Evolutionary conservation across 2,888 invertebrate species (phyloP), one percentile per base, ranked within the genome.

Genomic region (Escarpia spicata): DNA sequence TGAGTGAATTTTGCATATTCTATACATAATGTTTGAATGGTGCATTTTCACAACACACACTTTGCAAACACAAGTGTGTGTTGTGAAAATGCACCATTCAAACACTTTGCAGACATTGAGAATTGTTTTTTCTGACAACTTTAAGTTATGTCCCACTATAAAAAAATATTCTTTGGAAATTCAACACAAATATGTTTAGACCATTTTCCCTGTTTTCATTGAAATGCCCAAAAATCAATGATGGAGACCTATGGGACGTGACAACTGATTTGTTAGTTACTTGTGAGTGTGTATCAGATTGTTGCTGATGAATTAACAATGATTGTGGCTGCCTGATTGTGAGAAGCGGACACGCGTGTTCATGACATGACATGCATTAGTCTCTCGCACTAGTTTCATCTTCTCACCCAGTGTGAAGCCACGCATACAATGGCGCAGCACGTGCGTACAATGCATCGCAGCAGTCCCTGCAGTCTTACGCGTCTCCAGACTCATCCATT

Each of bases 251-350:
- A 26, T 26, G 26, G n/a, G 75, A 75, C 26, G 26, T n/a, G n/a
- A 19, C 75, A n/a, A 26, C 37, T 26, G 75, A 75, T 75, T 75
- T 75, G 75, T 75, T 75, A 75, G 75, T 75, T 75, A 75, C n/a
- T 60, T 60, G 60, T 26, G 26, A 26, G 26, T n/a, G 12, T 52
- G 75, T 75, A n/a, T 75, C 26, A 75, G 75, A 75, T 75, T 75
- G 75, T 75, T 75, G n/a, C 75, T 26, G 75, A 75, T 75, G 75
- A 75, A 75, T 75, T 75, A 75, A 75, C n/a, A 26, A 75, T n/a
- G 26, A 75, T 75, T 75, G 75, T 26, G n/a, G 75, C 75, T 26
- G 26, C 75, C 75, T 75, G 75, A 75, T 75, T 75, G n/a, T 2
- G 6, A n/a, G 75, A 75, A 3, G n/a, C 26, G 6, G 75, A 26